Conservation (phyloP, 2,888 invertebrate species). For the Sesamia inferens region DNA sequence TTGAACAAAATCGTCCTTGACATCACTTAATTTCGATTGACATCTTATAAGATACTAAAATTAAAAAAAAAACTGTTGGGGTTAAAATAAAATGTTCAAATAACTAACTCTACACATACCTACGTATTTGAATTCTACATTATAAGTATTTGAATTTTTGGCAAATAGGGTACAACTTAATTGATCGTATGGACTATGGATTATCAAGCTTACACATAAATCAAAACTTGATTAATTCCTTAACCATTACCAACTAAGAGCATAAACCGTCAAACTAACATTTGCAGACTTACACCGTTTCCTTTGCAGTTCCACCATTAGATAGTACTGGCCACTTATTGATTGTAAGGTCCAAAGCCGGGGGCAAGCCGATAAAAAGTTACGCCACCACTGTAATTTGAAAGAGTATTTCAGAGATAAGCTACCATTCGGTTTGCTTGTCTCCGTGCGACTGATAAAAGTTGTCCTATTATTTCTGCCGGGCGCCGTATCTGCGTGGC, state of each 20-base stretch:
- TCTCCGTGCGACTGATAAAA: constrained; percentile 78
- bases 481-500: constrained; percentile 61
- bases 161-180: too few species aligned
- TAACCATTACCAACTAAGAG: constrained; percentile 21
- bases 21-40: too few species aligned
- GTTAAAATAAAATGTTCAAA: too few species aligned
- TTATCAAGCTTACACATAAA: neutral
- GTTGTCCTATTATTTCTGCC: constrained; percentile 83
- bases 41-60: too few species aligned
- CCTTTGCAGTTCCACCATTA: constrained; percentile 42
- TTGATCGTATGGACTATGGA: neutral
- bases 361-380: constrained; percentile 83
- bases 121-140: too few species aligned
- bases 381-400: constrained; percentile 78
- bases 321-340: constrained; percentile 71
- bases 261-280: constrained; percentile 16
- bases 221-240: neutral
- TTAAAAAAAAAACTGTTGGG: too few species aligned
- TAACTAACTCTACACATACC: too few species aligned
- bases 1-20: too few species aligned
- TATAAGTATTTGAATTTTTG: neutral
- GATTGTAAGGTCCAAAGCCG: constrained; percentile 75
- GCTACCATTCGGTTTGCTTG: constrained; percentile 73
- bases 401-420: constrained; percentile 79
- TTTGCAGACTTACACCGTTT: constrained; percentile 50